Percentiles rank a stretch among this genome's conserved stretches.
Evolutionary conservation across 2,888 invertebrate species (phyloP).

Genomic region (Nomada ruficornis): DNA sequence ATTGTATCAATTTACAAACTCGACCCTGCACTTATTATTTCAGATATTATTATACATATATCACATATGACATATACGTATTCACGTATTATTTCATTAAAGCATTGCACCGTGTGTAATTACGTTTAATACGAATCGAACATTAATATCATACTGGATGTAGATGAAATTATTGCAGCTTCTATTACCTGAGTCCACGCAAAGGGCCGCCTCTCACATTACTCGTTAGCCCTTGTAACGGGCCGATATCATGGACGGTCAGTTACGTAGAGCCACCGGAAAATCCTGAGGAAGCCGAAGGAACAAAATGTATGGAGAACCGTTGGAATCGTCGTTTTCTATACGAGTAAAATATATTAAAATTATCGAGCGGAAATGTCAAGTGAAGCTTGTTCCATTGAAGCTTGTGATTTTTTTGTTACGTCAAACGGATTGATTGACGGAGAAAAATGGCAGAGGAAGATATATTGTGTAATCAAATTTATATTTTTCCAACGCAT

Average conservation of each 20-base stretch:
- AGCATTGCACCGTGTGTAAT: constrained; percentile 28
- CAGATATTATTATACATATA: too few species aligned
- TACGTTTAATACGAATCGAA: constrained; percentile 57
- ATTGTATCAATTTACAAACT: too few species aligned
- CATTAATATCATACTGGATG: constrained; percentile 81
- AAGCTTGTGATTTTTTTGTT: background rate
- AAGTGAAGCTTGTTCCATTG: background rate
- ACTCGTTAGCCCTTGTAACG: constrained; percentile 82
- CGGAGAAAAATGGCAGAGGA: background rate
- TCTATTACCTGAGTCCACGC: constrained; percentile 82
- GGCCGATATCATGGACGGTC: constrained; percentile 82
- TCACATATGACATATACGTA: background rate
- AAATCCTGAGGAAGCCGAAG: constrained; percentile 79
- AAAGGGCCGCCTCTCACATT: constrained; percentile 81
- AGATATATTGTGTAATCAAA: background rate
- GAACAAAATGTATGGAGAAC: constrained; percentile 71
- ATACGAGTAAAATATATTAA: background rate
- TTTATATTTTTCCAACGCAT: background rate
- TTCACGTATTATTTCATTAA: background rate
- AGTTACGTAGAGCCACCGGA: constrained; percentile 82
- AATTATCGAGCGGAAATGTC: background rate
- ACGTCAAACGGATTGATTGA: background rate
- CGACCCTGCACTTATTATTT: too few species aligned
- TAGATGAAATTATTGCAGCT: constrained; percentile 82
- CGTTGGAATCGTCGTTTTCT: constrained; percentile 12